A percentile compares a stretch with the other conserved stretches of the same genome.
phyloP scores from a whole-genome alignment of 2,797 vertebrate species.

The Semotilus atromaculatus region DNA sequence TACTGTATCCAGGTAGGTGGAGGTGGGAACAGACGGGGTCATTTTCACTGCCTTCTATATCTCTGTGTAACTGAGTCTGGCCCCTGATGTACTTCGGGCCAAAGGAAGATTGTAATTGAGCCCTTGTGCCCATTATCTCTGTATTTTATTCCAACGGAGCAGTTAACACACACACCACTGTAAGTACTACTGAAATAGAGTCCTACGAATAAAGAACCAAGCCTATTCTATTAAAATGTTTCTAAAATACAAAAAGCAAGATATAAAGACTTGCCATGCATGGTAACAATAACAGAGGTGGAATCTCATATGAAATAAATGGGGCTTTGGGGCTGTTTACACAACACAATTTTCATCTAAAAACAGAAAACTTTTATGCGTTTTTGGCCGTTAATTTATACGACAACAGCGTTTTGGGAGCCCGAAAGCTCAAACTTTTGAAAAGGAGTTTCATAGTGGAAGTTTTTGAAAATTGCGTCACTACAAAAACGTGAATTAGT shows the following conservation, averaged over 20 bases:
- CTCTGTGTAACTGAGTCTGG: conserved; percentile 30
- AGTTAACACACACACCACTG: conserved; percentile 14
- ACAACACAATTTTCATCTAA: background rate
- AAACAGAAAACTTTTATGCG: too few species aligned
- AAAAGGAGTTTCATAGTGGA: too few species aligned
- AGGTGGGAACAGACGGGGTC: background rate
- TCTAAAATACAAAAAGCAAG: background rate
- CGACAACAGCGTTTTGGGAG: too few species aligned
- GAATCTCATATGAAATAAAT: background rate
- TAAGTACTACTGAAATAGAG: background rate
- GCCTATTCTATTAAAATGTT: background rate
- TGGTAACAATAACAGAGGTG: background rate
- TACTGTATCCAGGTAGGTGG: background rate
- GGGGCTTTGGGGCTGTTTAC: too few species aligned
- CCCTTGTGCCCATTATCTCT: conserved; percentile 9
- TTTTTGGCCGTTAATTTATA: too few species aligned
- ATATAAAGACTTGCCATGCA: background rate
- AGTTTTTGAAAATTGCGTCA: too few species aligned
- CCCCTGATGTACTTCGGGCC: conserved; percentile 7
- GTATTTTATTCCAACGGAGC: conserved; percentile 8
- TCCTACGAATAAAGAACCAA: background rate
- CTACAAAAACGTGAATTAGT: too few species aligned
- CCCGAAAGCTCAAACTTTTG: too few species aligned
- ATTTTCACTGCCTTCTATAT: conserved; percentile 32
- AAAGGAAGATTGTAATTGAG: conserved; percentile 32